Percentiles rank a stretch among this genome's conserved stretches.
These are phyloP conservation scores for Pocillopora verrucosa DNA, from an alignment of 64 coral and sea anemone genomes.

Conservation along the genomic window DNA sequence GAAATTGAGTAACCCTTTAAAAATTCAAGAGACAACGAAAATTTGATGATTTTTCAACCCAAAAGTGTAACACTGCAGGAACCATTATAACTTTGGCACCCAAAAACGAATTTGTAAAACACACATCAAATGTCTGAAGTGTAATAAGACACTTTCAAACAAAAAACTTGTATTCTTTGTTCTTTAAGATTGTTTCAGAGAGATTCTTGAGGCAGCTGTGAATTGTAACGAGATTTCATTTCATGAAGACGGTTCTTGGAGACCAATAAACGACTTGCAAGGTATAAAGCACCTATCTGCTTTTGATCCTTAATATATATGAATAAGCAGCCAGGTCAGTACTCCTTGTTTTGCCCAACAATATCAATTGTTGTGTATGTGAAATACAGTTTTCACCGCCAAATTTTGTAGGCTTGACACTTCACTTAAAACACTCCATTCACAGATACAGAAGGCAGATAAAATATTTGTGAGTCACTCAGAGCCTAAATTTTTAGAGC, in stretches of 20 bases:
- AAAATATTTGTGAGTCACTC: too few relatives aligned
- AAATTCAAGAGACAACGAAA: not conserved
- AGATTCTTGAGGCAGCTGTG: conserved; percentile 70
- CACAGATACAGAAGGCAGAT: too few relatives aligned
- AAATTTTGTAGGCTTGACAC: too few relatives aligned
- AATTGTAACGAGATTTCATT: conserved; percentile 86
- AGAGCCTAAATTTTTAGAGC: too few relatives aligned
- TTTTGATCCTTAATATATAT: not conserved
- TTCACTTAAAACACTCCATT: too few relatives aligned
- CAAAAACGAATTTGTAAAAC: too few relatives aligned
- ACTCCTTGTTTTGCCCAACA: too few relatives aligned
- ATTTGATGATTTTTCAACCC: too few relatives aligned
- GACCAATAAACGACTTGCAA: conserved; percentile 70
- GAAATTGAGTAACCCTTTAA: not conserved
- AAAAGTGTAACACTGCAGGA: not conserved
- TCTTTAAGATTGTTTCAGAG: conserved; percentile 76
- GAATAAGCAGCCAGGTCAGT: too few relatives aligned
- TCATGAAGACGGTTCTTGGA: conserved; percentile 93
- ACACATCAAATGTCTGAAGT: not conserved
- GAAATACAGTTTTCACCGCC: too few relatives aligned
- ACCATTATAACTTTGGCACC: too few relatives aligned
- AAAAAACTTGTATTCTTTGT: not conserved
- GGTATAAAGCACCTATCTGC: conserved; percentile 3
- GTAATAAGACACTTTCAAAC: not conserved
- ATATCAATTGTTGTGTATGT: too few relatives aligned